A percentile compares a stretch with the other conserved stretches of the same genome.
phyloP scores from a whole-genome alignment of 2,797 vertebrate species.

The Bovichtus diacanthus region DNA sequence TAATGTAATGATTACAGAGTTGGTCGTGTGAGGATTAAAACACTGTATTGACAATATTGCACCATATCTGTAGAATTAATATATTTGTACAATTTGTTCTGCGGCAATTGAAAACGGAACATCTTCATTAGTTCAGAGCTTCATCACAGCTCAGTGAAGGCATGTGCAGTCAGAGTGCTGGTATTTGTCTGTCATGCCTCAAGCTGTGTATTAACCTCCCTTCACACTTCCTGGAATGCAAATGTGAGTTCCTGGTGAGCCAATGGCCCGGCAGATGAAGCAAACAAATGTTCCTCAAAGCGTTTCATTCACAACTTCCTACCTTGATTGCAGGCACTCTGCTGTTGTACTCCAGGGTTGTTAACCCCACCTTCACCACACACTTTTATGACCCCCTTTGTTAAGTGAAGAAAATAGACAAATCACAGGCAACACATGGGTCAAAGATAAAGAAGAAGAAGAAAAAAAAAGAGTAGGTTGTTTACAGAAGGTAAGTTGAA shows the following conservation, averaged over 20 bases:
- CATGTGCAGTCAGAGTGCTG: not conserved
- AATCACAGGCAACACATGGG: not conserved
- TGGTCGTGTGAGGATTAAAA: not conserved
- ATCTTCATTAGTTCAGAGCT: not conserved
- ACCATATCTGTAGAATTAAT: too few relatives aligned
- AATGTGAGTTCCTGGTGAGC: constrained; percentile 27
- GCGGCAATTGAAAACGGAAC: not conserved
- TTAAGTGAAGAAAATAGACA: not conserved
- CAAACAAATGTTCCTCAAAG: not conserved
- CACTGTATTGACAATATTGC: not conserved
- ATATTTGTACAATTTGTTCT: too few relatives aligned
- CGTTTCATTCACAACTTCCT: constrained; percentile 46
- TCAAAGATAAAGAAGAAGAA: not conserved
- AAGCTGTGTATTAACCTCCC: constrained; percentile 13
- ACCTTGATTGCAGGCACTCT: not conserved
- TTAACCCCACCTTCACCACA: constrained; percentile 23
- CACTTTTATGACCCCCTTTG: not conserved
- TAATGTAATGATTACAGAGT: not conserved
- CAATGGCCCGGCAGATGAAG: constrained; percentile 4
- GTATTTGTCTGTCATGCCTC: constrained; percentile 26
- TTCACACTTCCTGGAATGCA: constrained; percentile 39
- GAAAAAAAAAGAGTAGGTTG: too few relatives aligned
- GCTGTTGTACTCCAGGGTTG: not conserved
- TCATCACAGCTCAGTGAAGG: not conserved
- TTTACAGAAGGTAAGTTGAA: not conserved